Percentiles rank a stretch among this genome's conserved stretches.
Evolutionary conservation across 92 coral and sea anemone genomes (phyloP).

Genomic region (Palythoa grandiflora): DNA sequence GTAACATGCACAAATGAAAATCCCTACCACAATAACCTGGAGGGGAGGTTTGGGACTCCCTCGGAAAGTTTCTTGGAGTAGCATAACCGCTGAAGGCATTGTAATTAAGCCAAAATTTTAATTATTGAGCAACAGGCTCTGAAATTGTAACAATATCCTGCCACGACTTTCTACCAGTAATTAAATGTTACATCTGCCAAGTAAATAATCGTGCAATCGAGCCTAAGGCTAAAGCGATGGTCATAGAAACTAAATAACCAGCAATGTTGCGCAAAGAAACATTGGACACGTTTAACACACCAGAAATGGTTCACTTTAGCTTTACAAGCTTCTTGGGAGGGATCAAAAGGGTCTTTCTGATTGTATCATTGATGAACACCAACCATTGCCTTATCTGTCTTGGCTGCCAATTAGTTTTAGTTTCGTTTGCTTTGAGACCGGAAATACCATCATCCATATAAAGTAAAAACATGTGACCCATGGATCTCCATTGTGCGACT

Average conservation of each 20-base stretch:
- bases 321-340: conserved; percentile 9
- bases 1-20: conserved; percentile 43
- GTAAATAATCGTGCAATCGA: too few species aligned
- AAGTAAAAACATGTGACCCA: conserved; percentile 58
- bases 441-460: conserved; percentile 61
- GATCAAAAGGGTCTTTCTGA: conserved; percentile 49
- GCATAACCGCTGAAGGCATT: too few species aligned
- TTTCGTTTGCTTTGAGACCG: conserved; percentile 47
- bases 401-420: conserved; percentile 64
- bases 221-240: too few species aligned
- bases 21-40: conserved; percentile 42
- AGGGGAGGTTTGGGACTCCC: conserved; percentile 39
- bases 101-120: too few species aligned
- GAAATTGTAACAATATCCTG: too few species aligned
- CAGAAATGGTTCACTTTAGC: conserved; percentile 1
- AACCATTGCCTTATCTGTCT: conserved; percentile 56
- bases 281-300: too few species aligned
- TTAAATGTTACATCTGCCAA: too few species aligned
- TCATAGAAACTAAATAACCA: too few species aligned
- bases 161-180: too few species aligned
- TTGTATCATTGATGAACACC: conserved; percentile 48
- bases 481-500: conserved; percentile 47
- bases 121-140: too few species aligned
- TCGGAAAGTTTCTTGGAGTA: too few species aligned
- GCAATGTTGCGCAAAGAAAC: too few species aligned